phyloP scores from a whole-genome alignment of 1,140 invertebrate species.

The Caenorhabditis elegans region WBcel235 BX284602.5:8931001-8931500 shows the following conservation, averaged over 20 bases:
- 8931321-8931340: too few species aligned
- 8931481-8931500: not conserved
- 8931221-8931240: not conserved
- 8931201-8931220: not conserved
- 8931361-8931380: too few species aligned
- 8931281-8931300: not conserved
- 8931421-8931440: too few species aligned
- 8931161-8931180: not conserved
- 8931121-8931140: not conserved
- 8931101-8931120: not conserved
- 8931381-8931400: too few species aligned
- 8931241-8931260: not conserved
- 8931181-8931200: not conserved
- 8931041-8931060: not conserved
- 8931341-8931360: too few species aligned
- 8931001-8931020: slow-evolving; percentile 6
- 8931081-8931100: not conserved
- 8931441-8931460: too few species aligned
- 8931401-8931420: too few species aligned
- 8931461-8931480: not conserved
- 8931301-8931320: too few species aligned
- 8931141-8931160: not conserved
- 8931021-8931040: not conserved
- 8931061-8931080: not conserved
- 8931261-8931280: not conserved